phyloP scores from a whole-genome alignment of 2,113 vertebrate species.

The Tenebrosternarchus preto region DNA sequence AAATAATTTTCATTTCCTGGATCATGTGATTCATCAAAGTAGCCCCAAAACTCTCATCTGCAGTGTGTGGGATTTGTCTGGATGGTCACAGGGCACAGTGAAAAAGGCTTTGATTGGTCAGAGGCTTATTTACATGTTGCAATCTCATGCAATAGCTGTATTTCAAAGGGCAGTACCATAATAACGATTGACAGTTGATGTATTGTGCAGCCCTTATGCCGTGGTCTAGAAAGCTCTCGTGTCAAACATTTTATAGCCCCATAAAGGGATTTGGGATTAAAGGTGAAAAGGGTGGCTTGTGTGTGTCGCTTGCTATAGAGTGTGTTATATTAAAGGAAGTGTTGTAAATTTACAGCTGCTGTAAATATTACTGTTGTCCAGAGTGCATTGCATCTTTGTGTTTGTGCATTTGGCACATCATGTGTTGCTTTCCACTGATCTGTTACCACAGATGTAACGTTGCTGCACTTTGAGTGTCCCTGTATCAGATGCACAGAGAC shows the following conservation, averaged over 20 bases:
- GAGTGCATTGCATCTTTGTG: neutral
- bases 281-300: neutral
- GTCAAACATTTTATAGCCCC: neutral
- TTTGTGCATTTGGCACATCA: neutral
- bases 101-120: too few species aligned
- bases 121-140: too few species aligned
- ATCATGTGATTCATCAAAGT: too few species aligned
- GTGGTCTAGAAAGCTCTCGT: neutral
- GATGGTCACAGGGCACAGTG: too few species aligned
- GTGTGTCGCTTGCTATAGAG: neutral
- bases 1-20: too few species aligned
- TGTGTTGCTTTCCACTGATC: neutral
- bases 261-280: neutral
- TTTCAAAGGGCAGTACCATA: too few species aligned
- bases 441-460: neutral
- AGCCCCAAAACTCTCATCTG: too few species aligned
- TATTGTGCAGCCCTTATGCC: too few species aligned
- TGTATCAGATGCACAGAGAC: too few species aligned
- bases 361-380: neutral
- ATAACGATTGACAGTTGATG: too few species aligned
- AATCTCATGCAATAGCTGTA: too few species aligned
- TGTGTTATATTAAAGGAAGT: neutral
- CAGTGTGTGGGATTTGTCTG: too few species aligned
- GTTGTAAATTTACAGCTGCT: neutral
- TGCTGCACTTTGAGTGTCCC: slow-evolving; percentile 8